Base-by-base conservation (phyloP, 2,113 vertebrate species). In the Uria lomvia region DNA sequence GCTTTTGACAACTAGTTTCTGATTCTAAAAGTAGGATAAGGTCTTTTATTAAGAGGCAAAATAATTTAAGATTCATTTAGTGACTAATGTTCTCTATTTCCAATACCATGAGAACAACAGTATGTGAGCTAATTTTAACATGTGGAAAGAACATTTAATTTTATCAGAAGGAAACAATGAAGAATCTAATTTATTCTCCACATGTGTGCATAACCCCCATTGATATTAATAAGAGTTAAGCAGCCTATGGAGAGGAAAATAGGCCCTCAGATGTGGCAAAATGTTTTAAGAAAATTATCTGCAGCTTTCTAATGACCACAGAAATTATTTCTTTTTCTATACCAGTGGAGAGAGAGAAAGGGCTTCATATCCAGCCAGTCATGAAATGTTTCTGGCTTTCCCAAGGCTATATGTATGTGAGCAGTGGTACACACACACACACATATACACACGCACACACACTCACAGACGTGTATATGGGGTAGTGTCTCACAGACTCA, bases 141-240 rank as follows among this genome's bases (percentile, higher is more conserved):
- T 50, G 73, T 91, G 89, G 91, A 91, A 94, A 88, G 91, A 97
- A 92, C 52, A 86, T 94, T 88, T 97, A 84, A 97, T 97, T 97
- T 98, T 97, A 97, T 92, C 90, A 86, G 81, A 96, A 93, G 94
- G 80, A 96, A 97, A 93, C 81, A 91, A 90, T 77, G 91, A 86
- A 89, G 75, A 17, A 47, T 67, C 79, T 91, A 88, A 88, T 96
- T 96, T 94, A 76, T 94, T 88, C 93, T 94, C 86, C 96, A 91
- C 59, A 83, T 96, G 96, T 62, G 50, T 95, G 84, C 86, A 75
- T 93, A 94, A 96, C 62, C 66, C 78, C 81, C 91, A 91, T 91
- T 53, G 71, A 97, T 97, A 81, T 84, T 96, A 91, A 88, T 98
- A 95, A 90, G 97, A 94, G 71, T 92, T 96, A 96, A 97, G 74